A percentile compares a stretch with the other conserved stretches of the same genome.
Conservation (phyloP, 2,797 vertebrate species). For the Chanos chanos region DNA sequence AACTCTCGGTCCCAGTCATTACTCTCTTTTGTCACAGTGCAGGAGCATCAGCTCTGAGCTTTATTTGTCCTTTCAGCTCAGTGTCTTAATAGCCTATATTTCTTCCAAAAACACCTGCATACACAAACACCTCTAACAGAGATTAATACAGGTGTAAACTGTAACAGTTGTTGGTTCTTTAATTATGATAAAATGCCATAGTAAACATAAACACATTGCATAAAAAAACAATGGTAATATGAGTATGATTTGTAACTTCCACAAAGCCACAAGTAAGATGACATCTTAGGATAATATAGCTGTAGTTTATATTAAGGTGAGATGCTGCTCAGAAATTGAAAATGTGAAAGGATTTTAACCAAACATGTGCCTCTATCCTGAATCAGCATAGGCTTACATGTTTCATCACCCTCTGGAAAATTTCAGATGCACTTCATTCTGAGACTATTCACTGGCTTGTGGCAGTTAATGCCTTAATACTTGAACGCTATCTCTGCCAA, state of each 20-base stretch:
- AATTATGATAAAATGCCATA: too few species aligned
- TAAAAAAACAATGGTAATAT: background rate
- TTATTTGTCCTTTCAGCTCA: too few species aligned
- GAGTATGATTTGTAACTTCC: background rate
- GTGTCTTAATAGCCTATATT: too few species aligned
- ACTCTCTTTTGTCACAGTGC: background rate
- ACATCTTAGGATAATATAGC: conserved; percentile 2
- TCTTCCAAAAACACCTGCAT: too few species aligned
- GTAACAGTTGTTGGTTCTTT: too few species aligned
- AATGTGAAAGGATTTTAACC: conserved; percentile 26
- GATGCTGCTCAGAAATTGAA: conserved; percentile 11
- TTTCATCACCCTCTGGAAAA: conserved; percentile 60
- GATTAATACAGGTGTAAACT: too few species aligned
- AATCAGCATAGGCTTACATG: background rate
- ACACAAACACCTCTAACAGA: too few species aligned
- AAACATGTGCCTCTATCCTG: conserved; percentile 13
- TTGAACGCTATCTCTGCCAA: conserved; percentile 62
- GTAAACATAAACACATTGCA: too few species aligned
- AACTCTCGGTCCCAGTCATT: background rate
- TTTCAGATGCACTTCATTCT: conserved; percentile 71
- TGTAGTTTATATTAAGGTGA: conserved; percentile 2
- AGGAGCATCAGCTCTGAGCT: background rate
- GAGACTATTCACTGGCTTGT: conserved; percentile 57
- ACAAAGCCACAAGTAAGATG: background rate
- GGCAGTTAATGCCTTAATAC: conserved; percentile 64